A percentile compares a stretch with the other conserved stretches of the same genome.
These are phyloP conservation scores for Drosophila mojavensis DNA, from an alignment of 1,140 invertebrate genomes.

Conservation along the genomic window DNA sequence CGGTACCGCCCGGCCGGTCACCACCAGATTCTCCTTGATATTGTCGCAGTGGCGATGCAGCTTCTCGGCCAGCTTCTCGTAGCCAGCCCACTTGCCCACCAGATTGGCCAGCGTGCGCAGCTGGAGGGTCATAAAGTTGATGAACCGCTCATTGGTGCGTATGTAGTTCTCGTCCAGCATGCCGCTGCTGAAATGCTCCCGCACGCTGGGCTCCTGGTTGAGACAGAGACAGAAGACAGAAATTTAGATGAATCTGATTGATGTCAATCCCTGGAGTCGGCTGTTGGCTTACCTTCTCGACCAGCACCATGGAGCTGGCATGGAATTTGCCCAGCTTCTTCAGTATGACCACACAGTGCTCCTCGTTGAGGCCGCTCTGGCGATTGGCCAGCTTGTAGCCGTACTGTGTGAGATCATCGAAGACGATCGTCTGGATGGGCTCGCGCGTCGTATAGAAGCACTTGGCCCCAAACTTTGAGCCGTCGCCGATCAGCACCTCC, in stretches of 20 bases:
- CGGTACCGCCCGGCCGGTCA: constrained; percentile 46
- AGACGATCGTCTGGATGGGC: constrained; percentile 80
- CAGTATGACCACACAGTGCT: constrained; percentile 74
- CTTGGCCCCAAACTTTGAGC: constrained; percentile 74
- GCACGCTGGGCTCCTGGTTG: constrained; percentile 56
- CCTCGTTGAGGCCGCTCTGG: constrained; percentile 75
- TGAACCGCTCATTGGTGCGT: constrained; percentile 71
- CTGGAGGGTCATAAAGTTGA: constrained; percentile 70
- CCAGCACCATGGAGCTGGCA: constrained; percentile 76
- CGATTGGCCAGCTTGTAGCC: constrained; percentile 79
- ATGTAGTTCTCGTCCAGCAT: constrained; percentile 82
- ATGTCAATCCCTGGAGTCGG: background rate
- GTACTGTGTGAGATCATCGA: constrained; percentile 80
- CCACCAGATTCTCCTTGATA: constrained; percentile 73
- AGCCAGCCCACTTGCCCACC: constrained; percentile 70
- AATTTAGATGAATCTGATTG: too few species aligned
- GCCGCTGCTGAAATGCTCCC: constrained; percentile 71
- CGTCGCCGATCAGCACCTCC: constrained; percentile 73
- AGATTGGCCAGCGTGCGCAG: constrained; percentile 66
- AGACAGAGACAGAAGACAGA: background rate
- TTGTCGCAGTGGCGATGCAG: constrained; percentile 72
- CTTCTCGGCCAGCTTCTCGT: constrained; percentile 65
- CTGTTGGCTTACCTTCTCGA: constrained; percentile 62
- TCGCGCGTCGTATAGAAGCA: constrained; percentile 74
- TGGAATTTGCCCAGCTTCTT: constrained; percentile 78